These are phyloP conservation scores for Mesochorus sp. DNA, from an alignment of 2,888 invertebrate species.

Conservation along the genomic window DNA sequence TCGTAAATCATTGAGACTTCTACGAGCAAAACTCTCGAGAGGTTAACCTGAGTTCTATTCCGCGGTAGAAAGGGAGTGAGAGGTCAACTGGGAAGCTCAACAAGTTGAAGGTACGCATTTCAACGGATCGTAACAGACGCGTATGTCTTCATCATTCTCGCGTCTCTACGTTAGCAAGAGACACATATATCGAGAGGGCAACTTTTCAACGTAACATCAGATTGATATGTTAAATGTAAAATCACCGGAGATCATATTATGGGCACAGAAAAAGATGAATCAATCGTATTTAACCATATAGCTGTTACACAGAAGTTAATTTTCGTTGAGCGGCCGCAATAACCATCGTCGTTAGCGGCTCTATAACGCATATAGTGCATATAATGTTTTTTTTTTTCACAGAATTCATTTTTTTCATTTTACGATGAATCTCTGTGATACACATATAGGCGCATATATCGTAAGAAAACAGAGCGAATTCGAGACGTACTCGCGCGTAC, in stretches of 20 bases:
- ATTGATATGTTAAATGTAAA: conserved; percentile 37
- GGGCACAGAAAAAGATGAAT: too few species aligned
- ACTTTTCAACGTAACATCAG: conserved; percentile 22
- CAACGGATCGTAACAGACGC: conserved; percentile 32
- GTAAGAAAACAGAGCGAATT: too few species aligned
- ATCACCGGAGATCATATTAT: background rate
- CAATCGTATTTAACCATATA: too few species aligned
- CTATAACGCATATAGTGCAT: too few species aligned
- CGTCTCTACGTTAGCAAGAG: background rate
- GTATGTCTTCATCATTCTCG: conserved; percentile 41
- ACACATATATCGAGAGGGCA: background rate
- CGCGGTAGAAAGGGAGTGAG: background rate
- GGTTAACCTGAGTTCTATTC: background rate
- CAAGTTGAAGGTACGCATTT: conserved; percentile 28
- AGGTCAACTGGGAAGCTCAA: conserved; percentile 33
- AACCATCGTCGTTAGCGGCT: conserved; percentile 7
- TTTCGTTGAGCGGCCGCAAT: conserved; percentile 25
- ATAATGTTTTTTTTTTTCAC: conserved; percentile 7
- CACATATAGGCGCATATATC: conserved; percentile 22
- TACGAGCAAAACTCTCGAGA: background rate
- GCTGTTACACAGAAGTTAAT: too few species aligned
- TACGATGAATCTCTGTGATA: background rate
- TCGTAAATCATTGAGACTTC: conserved; percentile 51
- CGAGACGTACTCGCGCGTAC: conserved; percentile 13
- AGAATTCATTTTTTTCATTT: background rate